Percentiles rank a stretch among this genome's conserved stretches.
phyloP scores from a whole-genome alignment of 2,888 invertebrate genomes.

The Zeuzera pyrina region DNA sequence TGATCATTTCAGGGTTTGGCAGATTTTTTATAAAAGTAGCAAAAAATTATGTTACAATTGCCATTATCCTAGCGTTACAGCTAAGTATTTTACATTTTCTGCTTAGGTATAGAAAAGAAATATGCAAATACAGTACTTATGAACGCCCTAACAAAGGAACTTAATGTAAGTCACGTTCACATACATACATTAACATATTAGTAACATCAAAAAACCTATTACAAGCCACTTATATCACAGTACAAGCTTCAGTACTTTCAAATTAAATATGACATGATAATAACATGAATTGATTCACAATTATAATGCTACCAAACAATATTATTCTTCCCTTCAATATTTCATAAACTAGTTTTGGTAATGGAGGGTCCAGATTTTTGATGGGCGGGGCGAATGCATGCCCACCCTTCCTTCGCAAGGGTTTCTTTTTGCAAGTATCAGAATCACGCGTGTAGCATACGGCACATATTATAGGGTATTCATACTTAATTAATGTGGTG shows the following conservation, averaged over 20 bases:
- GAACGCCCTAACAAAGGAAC: too few species aligned
- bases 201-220: conserved; percentile 23
- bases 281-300: conserved; percentile 61
- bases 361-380: conserved; percentile 23
- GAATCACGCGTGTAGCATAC: conserved; percentile 55
- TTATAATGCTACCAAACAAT: conserved; percentile 48
- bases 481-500: conserved; percentile 63
- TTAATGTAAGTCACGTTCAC: neutral
- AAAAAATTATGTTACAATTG: too few species aligned
- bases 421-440: conserved; percentile 35
- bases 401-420: conserved; percentile 34
- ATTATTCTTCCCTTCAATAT: conserved; percentile 55
- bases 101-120: too few species aligned
- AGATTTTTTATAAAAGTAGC: conserved; percentile 44
- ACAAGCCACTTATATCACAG: conserved; percentile 38
- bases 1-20: conserved; percentile 41
- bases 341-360: conserved; percentile 51
- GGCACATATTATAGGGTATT: conserved; percentile 63
- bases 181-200: neutral
- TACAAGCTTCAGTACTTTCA: conserved; percentile 34
- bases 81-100: too few species aligned
- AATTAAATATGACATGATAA: conserved; percentile 65
- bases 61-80: too few species aligned
- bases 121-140: too few species aligned
- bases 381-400: conserved; percentile 43